These are phyloP conservation scores for Orussus abietinus DNA, from an alignment of 1,140 invertebrate genomes.

Conservation along the genomic window DNA sequence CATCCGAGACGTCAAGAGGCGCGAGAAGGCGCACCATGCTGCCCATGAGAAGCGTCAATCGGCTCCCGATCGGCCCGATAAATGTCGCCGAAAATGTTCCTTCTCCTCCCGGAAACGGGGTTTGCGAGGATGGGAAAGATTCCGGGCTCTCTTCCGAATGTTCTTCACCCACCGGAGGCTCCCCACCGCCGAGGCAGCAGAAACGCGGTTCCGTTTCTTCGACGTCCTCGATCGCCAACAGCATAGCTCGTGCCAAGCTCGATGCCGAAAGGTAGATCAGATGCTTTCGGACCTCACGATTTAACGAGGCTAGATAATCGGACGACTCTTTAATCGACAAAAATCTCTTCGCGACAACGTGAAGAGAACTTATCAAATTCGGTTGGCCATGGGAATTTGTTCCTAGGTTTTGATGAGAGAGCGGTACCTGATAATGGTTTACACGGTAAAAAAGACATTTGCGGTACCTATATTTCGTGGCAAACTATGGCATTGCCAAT, in stretches of 20 bases:
- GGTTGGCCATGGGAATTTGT: too few relatives aligned
- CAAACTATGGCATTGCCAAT: too few relatives aligned
- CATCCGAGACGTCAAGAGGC: conserved; percentile 22
- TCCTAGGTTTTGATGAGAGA: too few relatives aligned
- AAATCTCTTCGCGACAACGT: too few relatives aligned
- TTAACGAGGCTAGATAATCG: too few relatives aligned
- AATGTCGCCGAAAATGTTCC: conserved; percentile 13
- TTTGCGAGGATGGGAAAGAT: conserved; percentile 37
- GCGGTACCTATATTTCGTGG: too few relatives aligned
- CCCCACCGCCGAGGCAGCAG: conserved; percentile 42
- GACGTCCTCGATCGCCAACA: too few relatives aligned
- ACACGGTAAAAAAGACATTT: too few relatives aligned
- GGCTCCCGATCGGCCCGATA: conserved; percentile 20
- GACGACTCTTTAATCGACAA: too few relatives aligned
- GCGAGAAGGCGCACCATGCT: conserved; percentile 25
- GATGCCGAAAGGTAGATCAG: conserved; percentile 34
- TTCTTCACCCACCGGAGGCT: conserved; percentile 44
- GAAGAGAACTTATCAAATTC: too few relatives aligned
- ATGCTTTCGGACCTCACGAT: too few relatives aligned
- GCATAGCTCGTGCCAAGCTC: conserved; percentile 30
- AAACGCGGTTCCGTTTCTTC: conserved; percentile 8
- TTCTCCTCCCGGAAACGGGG: not conserved
- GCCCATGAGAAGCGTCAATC: conserved; percentile 24
- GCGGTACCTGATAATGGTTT: too few relatives aligned
- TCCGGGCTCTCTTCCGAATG: conserved; percentile 48